Conservation (phyloP, 2,797 vertebrate species). For the Clamator glandarius region DNA sequence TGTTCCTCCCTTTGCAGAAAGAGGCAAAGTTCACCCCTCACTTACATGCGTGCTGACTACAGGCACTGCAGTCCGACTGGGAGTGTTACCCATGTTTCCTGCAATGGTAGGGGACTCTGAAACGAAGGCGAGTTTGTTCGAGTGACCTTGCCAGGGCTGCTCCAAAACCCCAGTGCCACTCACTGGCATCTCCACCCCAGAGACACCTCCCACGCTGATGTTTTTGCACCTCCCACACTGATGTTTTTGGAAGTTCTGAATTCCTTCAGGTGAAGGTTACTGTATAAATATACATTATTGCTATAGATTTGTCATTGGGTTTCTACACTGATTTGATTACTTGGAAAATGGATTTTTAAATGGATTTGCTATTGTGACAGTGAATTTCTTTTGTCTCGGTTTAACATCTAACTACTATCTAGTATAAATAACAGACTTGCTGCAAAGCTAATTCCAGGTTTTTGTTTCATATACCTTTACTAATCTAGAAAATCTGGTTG, state of each 20-base stretch:
- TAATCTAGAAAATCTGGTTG: constrained; percentile 62
- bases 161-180: background rate
- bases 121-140: background rate
- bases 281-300: constrained; percentile 13
- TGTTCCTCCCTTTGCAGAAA: background rate
- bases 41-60: background rate
- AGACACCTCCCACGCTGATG: background rate
- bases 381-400: constrained; percentile 44
- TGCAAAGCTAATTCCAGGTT: constrained; percentile 47
- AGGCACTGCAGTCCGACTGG: background rate
- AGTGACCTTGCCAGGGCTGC: background rate
- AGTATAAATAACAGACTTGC: constrained; percentile 42
- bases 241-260: background rate
- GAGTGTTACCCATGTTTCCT: background rate
- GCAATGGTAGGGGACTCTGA: rapidly evolving
- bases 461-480: constrained; percentile 46
- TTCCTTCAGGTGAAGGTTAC: background rate
- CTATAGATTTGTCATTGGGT: background rate
- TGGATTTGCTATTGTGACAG: constrained; percentile 50
- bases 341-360: constrained; percentile 42
- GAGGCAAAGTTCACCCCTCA: constrained; percentile 48
- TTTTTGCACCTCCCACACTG: background rate
- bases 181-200: background rate
- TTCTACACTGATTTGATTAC: constrained; percentile 7
- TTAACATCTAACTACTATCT: background rate